phyloP scores from a whole-genome alignment of 2,113 vertebrate species.

The Brachypteracias leptosomus region DNA sequence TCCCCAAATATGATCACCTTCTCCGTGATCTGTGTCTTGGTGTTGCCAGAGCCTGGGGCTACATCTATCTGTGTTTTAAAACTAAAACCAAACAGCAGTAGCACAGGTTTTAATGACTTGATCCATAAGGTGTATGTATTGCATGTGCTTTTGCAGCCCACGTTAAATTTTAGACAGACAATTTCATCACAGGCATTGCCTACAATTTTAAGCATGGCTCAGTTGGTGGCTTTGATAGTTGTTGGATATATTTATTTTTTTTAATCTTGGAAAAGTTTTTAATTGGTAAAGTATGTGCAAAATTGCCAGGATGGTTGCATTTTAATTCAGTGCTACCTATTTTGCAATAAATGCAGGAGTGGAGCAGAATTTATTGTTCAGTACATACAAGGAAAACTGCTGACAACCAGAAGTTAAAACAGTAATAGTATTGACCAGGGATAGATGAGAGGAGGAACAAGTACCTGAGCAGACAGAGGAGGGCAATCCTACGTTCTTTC shows the following conservation, averaged over 20 bases:
- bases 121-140: neutral
- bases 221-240: neutral
- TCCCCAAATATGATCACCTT: neutral
- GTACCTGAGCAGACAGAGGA: neutral
- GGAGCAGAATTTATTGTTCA: neutral
- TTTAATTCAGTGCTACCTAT: neutral
- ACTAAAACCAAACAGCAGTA: neutral
- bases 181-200: neutral
- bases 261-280: neutral
- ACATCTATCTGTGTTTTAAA: neutral
- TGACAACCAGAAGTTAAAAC: neutral
- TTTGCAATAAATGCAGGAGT: neutral
- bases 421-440: neutral
- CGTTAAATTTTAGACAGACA: neutral
- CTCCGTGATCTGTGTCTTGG: neutral
- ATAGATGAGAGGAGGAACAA: neutral
- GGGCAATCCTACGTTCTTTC: neutral
- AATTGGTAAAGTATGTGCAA: neutral
- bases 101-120: neutral
- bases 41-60: neutral
- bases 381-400: neutral
- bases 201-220: neutral
- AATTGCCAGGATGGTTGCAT: neutral
- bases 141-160: neutral
- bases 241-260: neutral